Evolutionary conservation across 1,140 invertebrate genomes (phyloP).

Genomic region (Trachymyrmex cornetzi): DNA sequence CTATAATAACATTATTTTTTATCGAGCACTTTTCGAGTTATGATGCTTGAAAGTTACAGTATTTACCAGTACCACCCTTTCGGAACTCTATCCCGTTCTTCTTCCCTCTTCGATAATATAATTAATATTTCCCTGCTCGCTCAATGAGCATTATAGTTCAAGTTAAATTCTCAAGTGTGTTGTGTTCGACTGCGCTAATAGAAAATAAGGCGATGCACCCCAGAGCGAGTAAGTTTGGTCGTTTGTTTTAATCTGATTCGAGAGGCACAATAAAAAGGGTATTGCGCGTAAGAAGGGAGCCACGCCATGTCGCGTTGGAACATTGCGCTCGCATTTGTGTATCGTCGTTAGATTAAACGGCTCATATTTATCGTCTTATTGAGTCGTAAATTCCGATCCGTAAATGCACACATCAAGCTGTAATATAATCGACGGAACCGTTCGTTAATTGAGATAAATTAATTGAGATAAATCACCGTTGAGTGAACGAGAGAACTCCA

Average conservation of each 20-base stretch:
- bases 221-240: not conserved
- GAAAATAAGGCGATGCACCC: conserved; percentile 42
- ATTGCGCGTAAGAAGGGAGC: not conserved
- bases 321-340: conserved; percentile 35
- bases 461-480: conserved; percentile 51
- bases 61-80: too few species aligned
- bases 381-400: conserved; percentile 63
- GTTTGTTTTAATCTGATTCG: conserved; percentile 63
- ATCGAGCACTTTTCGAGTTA: too few species aligned
- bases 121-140: conserved; percentile 16
- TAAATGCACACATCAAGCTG: conserved; percentile 37
- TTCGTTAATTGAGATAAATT: conserved; percentile 56
- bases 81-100: too few species aligned
- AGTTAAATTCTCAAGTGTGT: conserved; percentile 49
- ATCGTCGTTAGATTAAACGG: conserved; percentile 67
- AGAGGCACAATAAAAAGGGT: conserved; percentile 20
- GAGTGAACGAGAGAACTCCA: conserved; percentile 3
- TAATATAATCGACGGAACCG: conserved; percentile 51
- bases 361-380: conserved; percentile 52
- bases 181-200: conserved; percentile 23
- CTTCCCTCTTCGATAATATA: not conserved
- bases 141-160: not conserved
- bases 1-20: too few species aligned
- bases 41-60: too few species aligned
- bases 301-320: not conserved